These are phyloP conservation scores for Lasioglossum figueresi DNA, from an alignment of 2,888 invertebrate genomes.

Conservation along the genomic window DNA sequence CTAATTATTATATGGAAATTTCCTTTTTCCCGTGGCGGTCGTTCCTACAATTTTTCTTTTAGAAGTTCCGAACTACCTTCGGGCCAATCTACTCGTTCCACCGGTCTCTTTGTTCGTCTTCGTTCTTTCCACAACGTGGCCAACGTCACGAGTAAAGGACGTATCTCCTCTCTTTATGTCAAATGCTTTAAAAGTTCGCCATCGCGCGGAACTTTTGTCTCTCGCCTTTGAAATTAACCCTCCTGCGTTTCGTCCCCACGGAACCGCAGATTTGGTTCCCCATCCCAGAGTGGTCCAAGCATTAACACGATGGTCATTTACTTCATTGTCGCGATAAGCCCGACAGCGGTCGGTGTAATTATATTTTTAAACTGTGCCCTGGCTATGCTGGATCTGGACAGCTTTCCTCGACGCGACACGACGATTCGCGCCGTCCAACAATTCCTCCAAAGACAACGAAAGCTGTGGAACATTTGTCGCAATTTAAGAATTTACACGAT, in stretches of 20 bases:
- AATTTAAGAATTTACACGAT: not conserved
- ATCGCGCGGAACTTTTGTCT: conserved; percentile 76
- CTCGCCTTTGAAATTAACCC: conserved; percentile 67
- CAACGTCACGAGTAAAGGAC: conserved; percentile 45
- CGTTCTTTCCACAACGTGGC: conserved; percentile 11
- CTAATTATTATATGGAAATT: conserved; percentile 81
- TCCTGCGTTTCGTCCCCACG: not conserved
- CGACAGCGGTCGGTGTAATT: conserved; percentile 54
- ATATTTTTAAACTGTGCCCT: conserved; percentile 56
- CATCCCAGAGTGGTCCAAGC: conserved; percentile 23
- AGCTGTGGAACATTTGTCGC: not conserved
- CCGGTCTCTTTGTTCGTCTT: not conserved
- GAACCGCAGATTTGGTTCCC: not conserved
- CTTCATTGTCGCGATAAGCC: conserved; percentile 63
- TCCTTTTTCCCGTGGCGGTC: conserved; percentile 62
- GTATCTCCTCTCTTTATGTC: conserved; percentile 75
- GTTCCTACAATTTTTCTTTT: conserved; percentile 75
- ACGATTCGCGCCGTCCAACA: not conserved
- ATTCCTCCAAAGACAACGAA: not conserved
- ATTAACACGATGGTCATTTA: conserved; percentile 66
- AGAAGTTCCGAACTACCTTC: conserved; percentile 74
- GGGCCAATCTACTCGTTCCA: conserved; percentile 59
- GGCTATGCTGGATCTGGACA: conserved; percentile 25
- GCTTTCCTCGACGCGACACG: conserved; percentile 3
- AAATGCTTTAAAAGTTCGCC: conserved; percentile 78